Evolutionary conservation across 1,140 invertebrate species (phyloP).

Genomic region (Drosophila albomicans): DNA sequence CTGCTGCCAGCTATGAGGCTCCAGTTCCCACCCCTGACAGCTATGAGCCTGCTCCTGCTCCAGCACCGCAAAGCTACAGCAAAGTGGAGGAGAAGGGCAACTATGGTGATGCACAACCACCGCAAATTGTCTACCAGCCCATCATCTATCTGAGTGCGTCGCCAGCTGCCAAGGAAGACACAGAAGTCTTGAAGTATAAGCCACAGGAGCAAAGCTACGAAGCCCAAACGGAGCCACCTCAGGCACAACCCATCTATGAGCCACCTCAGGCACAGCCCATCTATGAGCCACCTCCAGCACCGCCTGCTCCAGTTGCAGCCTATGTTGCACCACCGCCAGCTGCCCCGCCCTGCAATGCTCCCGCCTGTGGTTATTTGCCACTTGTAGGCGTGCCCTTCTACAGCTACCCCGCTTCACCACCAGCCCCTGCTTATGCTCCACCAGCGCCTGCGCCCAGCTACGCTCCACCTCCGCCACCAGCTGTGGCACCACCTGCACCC

Average conservation of each 20-base stretch:
- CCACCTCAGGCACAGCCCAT: neutral
- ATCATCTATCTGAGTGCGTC: slow-evolving; percentile 65
- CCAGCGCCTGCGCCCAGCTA: slow-evolving; percentile 3
- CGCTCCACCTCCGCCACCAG: neutral
- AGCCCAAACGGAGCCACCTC: slow-evolving; percentile 17
- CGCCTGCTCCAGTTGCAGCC: slow-evolving; percentile 4
- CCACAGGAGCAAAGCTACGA: slow-evolving; percentile 18
- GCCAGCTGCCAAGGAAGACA: slow-evolving; percentile 11
- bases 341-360: slow-evolving; percentile 27
- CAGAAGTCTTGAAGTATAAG: slow-evolving; percentile 12
- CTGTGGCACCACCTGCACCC: neutral
- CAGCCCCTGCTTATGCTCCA: slow-evolving; percentile 13
- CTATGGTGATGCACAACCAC: slow-evolving; percentile 47
- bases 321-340: slow-evolving; percentile 24
- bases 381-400: slow-evolving; percentile 47
- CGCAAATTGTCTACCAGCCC: slow-evolving; percentile 72
- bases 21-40: slow-evolving; percentile 15
- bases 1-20: slow-evolving; percentile 15
- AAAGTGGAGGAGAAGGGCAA: slow-evolving; percentile 24
- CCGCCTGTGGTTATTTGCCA: slow-evolving; percentile 42
- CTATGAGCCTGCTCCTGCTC: slow-evolving; percentile 27
- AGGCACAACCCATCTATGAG: slow-evolving; percentile 26
- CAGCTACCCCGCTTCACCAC: slow-evolving; percentile 25
- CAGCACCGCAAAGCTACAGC: slow-evolving; percentile 37
- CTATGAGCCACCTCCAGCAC: slow-evolving; percentile 24